phyloP scores from a whole-genome alignment of 2,113 vertebrate genomes.

The Lontra canadensis region DNA sequence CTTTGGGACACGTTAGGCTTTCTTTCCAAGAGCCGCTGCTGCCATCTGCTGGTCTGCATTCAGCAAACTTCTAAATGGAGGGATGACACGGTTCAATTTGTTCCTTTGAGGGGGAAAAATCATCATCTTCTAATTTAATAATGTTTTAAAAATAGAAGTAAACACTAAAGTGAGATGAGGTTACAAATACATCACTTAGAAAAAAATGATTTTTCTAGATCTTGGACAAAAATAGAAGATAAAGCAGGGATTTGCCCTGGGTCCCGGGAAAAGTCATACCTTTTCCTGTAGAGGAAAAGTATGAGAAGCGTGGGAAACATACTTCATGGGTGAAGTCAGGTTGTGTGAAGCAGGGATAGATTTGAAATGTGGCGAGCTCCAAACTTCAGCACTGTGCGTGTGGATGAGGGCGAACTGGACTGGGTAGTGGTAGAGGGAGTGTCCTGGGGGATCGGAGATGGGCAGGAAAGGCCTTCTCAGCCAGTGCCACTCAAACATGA shows the following conservation, averaged over 20 bases:
- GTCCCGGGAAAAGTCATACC: not conserved
- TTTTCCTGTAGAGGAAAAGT: not conserved
- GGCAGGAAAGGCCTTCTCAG: not conserved
- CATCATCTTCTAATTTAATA: not conserved
- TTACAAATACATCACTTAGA: not conserved
- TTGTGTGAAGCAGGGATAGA: not conserved
- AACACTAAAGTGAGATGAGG: not conserved
- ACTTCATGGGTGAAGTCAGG: not conserved
- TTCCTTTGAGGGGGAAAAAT: not conserved
- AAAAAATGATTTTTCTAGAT: not conserved
- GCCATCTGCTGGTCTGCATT: slow-evolving; percentile 66
- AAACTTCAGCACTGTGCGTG: not conserved
- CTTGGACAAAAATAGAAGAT: not conserved
- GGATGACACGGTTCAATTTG: not conserved
- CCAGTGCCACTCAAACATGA: not conserved
- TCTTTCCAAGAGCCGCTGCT: slow-evolving; percentile 32
- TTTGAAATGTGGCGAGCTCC: not conserved
- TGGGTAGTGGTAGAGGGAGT: not conserved
- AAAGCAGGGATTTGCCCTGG: not conserved
- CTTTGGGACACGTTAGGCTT: not conserved
- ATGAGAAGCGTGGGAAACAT: not conserved
- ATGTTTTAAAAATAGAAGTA: not conserved
- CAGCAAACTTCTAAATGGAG: not conserved
- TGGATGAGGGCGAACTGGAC: not conserved
- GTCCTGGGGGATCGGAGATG: not conserved